A percentile compares a stretch with the other conserved stretches of the same genome.
phyloP scores from a whole-genome alignment of 2,888 invertebrate genomes.

The Liodrosophila aerea region DNA sequence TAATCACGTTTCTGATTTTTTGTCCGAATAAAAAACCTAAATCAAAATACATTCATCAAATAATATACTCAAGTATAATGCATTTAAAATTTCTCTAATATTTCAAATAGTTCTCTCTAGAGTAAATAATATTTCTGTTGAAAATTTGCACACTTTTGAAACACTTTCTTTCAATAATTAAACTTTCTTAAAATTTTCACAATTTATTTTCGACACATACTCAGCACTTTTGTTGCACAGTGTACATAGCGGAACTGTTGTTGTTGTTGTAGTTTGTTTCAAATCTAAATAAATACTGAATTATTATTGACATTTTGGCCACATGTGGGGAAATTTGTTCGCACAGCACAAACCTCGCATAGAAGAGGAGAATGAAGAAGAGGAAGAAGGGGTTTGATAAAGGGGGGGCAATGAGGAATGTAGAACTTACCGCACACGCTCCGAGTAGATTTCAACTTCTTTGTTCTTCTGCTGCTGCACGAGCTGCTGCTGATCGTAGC shows the following conservation, averaged over 20 bases:
- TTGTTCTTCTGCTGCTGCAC: conserved; percentile 86
- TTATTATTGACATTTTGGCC: conserved; percentile 47
- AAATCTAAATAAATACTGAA: conserved; percentile 14
- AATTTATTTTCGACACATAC: too few species aligned
- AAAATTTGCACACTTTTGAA: too few species aligned
- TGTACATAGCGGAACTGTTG: background rate
- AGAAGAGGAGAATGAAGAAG: background rate
- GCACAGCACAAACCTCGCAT: conserved; percentile 14
- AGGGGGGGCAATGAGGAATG: background rate
- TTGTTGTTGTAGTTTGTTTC: conserved; percentile 15
- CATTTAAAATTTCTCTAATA: too few species aligned
- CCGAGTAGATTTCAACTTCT: conserved; percentile 90
- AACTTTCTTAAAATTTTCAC: too few species aligned
- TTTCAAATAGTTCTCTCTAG: too few species aligned
- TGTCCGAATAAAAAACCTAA: too few species aligned
- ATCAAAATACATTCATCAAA: too few species aligned
- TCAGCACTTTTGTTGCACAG: background rate
- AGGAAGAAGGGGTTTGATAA: background rate
- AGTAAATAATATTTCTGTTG: too few species aligned
- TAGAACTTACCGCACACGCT: conserved; percentile 88
- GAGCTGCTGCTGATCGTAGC: conserved; percentile 79
- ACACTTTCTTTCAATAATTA: too few species aligned
- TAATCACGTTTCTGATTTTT: too few species aligned
- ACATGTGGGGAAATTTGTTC: conserved; percentile 63
- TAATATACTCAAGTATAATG: too few species aligned